Conservation (phyloP, 1,140 invertebrate genomes). For the Drosophila punjabiensis region DNA sequence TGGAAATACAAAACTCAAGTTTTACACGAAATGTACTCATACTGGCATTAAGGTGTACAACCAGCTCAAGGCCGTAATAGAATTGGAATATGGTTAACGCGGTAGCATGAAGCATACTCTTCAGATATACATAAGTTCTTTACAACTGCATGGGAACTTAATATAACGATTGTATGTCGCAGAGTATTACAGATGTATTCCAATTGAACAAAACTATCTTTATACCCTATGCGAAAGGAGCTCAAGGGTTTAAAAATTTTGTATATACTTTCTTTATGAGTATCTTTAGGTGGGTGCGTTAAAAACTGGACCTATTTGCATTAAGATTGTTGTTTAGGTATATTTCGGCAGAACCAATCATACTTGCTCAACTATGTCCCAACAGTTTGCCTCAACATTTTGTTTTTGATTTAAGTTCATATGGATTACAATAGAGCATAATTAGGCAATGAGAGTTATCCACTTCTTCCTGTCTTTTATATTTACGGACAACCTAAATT, state of each 20-base stretch:
- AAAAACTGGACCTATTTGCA: background rate
- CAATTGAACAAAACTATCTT: background rate
- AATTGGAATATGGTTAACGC: too few relatives aligned
- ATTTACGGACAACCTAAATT: background rate
- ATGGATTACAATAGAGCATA: background rate
- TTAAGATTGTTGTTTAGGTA: background rate
- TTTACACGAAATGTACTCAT: conserved; percentile 10
- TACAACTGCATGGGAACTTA: too few relatives aligned
- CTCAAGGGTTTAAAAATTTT: too few relatives aligned
- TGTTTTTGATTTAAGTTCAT: background rate
- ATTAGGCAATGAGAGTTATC: background rate
- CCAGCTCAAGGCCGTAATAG: conserved; percentile 7
- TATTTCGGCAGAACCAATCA: background rate
- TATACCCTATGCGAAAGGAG: background rate
- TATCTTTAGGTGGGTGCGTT: too few relatives aligned
- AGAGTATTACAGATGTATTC: background rate
- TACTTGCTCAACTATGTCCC: too few relatives aligned
- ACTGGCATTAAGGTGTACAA: background rate
- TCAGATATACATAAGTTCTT: background rate
- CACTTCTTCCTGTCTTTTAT: background rate
- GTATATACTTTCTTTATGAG: background rate
- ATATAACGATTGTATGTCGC: too few relatives aligned
- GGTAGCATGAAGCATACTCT: background rate
- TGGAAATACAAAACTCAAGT: conserved; percentile 10
- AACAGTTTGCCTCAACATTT: background rate